Percentiles rank a stretch among this genome's conserved stretches.
Evolutionary conservation across 1,140 invertebrate genomes (phyloP).

Genomic region (Oncopodura yosiiana): DNA sequence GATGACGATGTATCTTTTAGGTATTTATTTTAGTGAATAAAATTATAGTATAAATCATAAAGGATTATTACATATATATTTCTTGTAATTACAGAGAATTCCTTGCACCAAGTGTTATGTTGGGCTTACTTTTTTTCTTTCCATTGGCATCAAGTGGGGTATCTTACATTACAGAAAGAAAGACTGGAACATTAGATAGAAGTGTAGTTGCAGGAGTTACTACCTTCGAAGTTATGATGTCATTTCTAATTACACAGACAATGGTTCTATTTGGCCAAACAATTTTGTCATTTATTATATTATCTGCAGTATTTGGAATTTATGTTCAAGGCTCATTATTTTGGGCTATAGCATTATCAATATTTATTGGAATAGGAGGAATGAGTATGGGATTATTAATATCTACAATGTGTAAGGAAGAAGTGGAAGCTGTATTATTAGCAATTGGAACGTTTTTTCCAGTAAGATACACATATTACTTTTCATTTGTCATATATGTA

Average conservation of each 20-base stretch:
- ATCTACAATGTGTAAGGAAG: slow-evolving; percentile 16
- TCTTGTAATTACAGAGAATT: slow-evolving; percentile 60
- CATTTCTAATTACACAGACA: slow-evolving; percentile 39
- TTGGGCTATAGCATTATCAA: slow-evolving; percentile 32
- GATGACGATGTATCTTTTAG: not conserved
- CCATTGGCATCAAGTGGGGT: slow-evolving; percentile 12
- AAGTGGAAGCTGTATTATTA: slow-evolving; percentile 15
- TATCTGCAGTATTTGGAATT: slow-evolving; percentile 11
- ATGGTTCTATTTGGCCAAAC: slow-evolving; percentile 45
- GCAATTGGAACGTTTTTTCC: slow-evolving; percentile 40
- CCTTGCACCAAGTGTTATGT: slow-evolving; percentile 83
- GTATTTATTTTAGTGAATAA: too few relatives aligned
- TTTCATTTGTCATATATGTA: too few relatives aligned
- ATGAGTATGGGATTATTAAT: slow-evolving; percentile 38
- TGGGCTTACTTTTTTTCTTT: slow-evolving; percentile 46
- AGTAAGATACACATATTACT: too few relatives aligned
- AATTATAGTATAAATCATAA: too few relatives aligned
- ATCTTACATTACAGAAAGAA: slow-evolving; percentile 15
- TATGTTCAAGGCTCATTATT: slow-evolving; percentile 14
- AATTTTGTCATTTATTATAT: slow-evolving; percentile 1
- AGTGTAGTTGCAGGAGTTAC: slow-evolving; percentile 12
- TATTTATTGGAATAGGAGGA: slow-evolving; percentile 43
- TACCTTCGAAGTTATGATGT: not conserved
- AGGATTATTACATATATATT: too few relatives aligned
- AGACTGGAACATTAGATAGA: slow-evolving; percentile 8